Evolutionary conservation across 2,888 invertebrate species (phyloP), one percentile per base, ranked within the genome.

Genomic region (Tryphoninae sp.): DNA sequence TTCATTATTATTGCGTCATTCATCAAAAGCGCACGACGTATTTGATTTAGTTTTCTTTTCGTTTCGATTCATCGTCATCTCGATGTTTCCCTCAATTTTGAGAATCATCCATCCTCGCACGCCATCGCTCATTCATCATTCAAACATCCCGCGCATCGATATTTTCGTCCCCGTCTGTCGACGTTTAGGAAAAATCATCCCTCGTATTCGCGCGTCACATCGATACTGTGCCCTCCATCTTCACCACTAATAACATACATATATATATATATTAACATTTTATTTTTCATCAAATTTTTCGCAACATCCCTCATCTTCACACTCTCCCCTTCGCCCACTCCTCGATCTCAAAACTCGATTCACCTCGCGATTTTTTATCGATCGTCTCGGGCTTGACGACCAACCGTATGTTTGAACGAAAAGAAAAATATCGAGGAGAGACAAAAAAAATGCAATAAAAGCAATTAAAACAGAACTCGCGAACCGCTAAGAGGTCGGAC

Each of bases 381-480:
- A 77, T 72, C 67, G 42, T 77, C 65, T 72, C 67, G 13, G 67
- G 22, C 33, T 69, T 61, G 75, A 74, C 16, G 61, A 74, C 33
- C 23, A 40, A 69, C 73, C 19, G 33, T 33, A 33, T 33, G 33
- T 33, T 33, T 6, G 33, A 33, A 6, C 33, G 75, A 26, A 53
- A 75, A 68, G 61, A 49, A 72, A 61, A 53, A 16, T 40, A 67
- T 61, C 45, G 71, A 74, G 69, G 9, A 64, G 75, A 19, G 26
- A 26, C 0, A 62, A 55, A 53, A 55, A 78, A 75, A 16, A 79
- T 62, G 78, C 72, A 79, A 79, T 79, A 73, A 79, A 68, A 42
- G n/a, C 13, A 6, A 33, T 1, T 33, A 19, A 49, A 22, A n/a
- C 58, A 13, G 22, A 42, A 58, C 40, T 58, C 40, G 22, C 16